phyloP scores from a whole-genome alignment of 2,888 invertebrate species.

The Leptopterna dolabrata region DNA sequence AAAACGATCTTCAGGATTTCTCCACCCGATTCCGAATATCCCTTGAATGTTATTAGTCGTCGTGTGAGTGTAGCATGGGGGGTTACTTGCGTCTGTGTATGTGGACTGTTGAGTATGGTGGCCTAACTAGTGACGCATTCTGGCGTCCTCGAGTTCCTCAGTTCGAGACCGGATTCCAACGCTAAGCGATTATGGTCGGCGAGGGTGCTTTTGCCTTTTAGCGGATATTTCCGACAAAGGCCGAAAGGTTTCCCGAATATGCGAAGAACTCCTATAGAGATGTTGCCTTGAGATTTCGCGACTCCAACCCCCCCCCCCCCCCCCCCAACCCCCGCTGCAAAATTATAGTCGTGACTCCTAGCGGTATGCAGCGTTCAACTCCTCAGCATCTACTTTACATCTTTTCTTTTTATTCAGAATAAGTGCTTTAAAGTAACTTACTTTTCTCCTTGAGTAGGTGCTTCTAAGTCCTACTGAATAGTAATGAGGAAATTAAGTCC shows the following conservation, averaged over 20 bases:
- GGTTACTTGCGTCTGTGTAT: too few species aligned
- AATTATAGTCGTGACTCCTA: not conserved
- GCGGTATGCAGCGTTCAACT: not conserved
- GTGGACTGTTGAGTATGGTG: not conserved
- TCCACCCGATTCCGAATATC: not conserved
- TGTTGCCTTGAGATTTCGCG: not conserved
- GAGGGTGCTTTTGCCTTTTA: not conserved
- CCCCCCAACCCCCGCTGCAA: not conserved
- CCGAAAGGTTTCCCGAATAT: not conserved
- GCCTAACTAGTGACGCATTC: not conserved
- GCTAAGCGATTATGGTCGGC: not conserved
- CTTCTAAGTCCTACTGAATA: too few species aligned
- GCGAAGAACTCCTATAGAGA: not conserved
- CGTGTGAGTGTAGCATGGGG: too few species aligned
- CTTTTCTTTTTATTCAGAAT: not conserved
- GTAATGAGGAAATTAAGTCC: too few species aligned
- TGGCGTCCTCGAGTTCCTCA: not conserved
- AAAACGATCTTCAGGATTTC: not conserved
- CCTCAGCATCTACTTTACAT: not conserved
- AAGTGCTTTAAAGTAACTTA: not conserved
- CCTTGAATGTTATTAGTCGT: not conserved
- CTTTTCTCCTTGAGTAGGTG: too few species aligned
- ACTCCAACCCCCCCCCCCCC: not conserved
- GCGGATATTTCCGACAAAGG: not conserved
- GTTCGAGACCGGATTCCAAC: not conserved